Evolutionary conservation across 2,797 vertebrate genomes (phyloP), one percentile per base, ranked within the genome.

Genomic region (Hypotaenidia philippensis): DNA sequence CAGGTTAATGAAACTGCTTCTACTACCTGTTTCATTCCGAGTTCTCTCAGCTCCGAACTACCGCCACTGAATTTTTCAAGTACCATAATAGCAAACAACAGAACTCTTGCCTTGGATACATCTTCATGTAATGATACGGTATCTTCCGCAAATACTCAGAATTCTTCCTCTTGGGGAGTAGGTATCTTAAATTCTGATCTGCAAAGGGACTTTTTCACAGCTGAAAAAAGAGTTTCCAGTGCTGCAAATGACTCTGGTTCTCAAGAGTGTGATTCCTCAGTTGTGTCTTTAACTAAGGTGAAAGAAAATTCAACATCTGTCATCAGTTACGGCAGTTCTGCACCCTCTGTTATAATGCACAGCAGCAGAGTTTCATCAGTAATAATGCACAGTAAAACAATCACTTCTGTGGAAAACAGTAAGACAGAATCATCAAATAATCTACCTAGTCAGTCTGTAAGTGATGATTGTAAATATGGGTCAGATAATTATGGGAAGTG

Each of bases 101-200:
- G 98, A 77, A 96, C 98, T 63, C 84, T 98, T 81, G 98, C 98
- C 12, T 97, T 99, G 97, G 99, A 99, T 97, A 97, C 98, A 34
- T 98, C 99, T 32, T 98, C 98, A 17, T 97, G 81, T 70, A 97
- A 89, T 69, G 93, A 97, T 45, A 31, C 77, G 40, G 68, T 93
- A 84, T 40, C 94, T 87, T 83, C 97, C 47, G 83, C 92, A 5
- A 96, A 87, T 17, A 22, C 56, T 57, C 96, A 83, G 59, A 97
- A 90, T 34, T 59, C 93, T 76, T 93, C 96, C 92, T 90, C 92
- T 4, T 98, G 98, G 97, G 93, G 94, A 89, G 96, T 93, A 89
- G 90, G 94, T 34, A 25, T 96, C 21, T 45, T 97, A 93, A 97
- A 96, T 93, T 85, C 96, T 50, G 93, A 97, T 25, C 60, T 96